phyloP scores from a whole-genome alignment of 2,888 invertebrate species.

The Epirrita christyi region DNA sequence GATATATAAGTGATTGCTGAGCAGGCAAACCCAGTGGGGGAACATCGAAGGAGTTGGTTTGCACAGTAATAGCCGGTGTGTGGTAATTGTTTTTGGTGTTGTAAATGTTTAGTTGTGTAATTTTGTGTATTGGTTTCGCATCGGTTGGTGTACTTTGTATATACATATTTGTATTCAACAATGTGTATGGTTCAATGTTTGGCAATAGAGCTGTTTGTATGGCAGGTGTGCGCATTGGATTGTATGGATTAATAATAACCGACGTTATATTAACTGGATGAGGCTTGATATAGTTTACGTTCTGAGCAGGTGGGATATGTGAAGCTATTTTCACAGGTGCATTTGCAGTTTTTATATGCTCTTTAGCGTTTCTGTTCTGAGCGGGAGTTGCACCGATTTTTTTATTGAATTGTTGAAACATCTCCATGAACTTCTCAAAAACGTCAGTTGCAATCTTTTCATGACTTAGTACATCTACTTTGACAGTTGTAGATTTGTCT shows the following conservation, averaged over 20 bases:
- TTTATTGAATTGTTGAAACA: constrained; percentile 57
- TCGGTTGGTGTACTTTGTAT: constrained; percentile 7
- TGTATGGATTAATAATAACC: constrained; percentile 19
- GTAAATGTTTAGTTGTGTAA: constrained; percentile 28
- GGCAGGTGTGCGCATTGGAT: constrained; percentile 12
- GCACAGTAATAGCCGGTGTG: constrained; percentile 55
- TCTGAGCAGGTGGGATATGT: background rate
- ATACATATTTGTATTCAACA: constrained; percentile 18
- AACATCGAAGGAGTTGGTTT: constrained; percentile 68
- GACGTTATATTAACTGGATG: constrained; percentile 13
- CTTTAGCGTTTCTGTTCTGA: background rate
- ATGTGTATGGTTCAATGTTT: constrained; percentile 11
- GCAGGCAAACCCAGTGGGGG: constrained; percentile 62
- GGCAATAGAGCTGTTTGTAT: constrained; percentile 8
- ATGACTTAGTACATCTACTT: constrained; percentile 23
- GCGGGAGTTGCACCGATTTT: constrained; percentile 34
- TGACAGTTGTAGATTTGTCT: constrained; percentile 1
- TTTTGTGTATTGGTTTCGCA: constrained; percentile 16
- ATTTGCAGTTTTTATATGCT: constrained; percentile 1
- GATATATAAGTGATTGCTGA: constrained; percentile 55
- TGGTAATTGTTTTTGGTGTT: constrained; percentile 25
- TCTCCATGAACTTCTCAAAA: constrained; percentile 56
- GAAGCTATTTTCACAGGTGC: background rate
- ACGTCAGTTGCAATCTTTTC: constrained; percentile 32
- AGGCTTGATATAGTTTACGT: constrained; percentile 3